Percentiles rank a stretch among this genome's conserved stretches.
Conservation (phyloP, 1,140 invertebrate genomes). For the Leptoteleia sp. region DNA sequence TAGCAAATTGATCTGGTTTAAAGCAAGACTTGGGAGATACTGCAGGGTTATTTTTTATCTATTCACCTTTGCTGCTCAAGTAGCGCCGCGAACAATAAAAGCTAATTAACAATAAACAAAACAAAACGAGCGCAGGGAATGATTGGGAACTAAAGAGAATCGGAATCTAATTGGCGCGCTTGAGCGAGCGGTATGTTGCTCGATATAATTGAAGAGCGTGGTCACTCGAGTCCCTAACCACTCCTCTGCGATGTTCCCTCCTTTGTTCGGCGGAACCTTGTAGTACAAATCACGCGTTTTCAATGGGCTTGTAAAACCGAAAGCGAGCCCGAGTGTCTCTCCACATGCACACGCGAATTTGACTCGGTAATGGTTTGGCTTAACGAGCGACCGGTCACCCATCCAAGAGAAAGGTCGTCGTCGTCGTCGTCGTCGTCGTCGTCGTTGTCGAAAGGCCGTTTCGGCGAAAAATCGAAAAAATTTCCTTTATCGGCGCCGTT, state of each 20-base stretch:
- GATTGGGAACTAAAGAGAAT: conserved; percentile 50
- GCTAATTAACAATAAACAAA: conserved; percentile 45
- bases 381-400: conserved; percentile 52
- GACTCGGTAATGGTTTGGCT: conserved; percentile 46
- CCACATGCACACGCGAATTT: too few relatives aligned
- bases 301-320: conserved; percentile 66
- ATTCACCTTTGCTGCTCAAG: neutral
- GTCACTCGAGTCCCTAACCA: conserved; percentile 57
- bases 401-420: conserved; percentile 24
- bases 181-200: conserved; percentile 60
- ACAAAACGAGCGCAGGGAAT: conserved; percentile 29
- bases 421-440: too few relatives aligned
- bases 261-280: conserved; percentile 61
- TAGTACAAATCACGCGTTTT: conserved; percentile 67
- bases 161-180: conserved; percentile 65
- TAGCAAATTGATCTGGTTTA: too few relatives aligned
- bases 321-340: conserved; percentile 14
- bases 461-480: conserved; percentile 38
- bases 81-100: conserved; percentile 24
- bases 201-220: conserved; percentile 66
- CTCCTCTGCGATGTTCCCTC: conserved; percentile 62
- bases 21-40: too few relatives aligned
- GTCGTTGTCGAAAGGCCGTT: conserved; percentile 4
- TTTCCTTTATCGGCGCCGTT: conserved; percentile 33
- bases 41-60: too few relatives aligned